Evolutionary conservation across 2,888 invertebrate genomes (phyloP), one percentile per base, ranked within the genome.

Genomic region (Caenorhabditis sp.): DNA sequence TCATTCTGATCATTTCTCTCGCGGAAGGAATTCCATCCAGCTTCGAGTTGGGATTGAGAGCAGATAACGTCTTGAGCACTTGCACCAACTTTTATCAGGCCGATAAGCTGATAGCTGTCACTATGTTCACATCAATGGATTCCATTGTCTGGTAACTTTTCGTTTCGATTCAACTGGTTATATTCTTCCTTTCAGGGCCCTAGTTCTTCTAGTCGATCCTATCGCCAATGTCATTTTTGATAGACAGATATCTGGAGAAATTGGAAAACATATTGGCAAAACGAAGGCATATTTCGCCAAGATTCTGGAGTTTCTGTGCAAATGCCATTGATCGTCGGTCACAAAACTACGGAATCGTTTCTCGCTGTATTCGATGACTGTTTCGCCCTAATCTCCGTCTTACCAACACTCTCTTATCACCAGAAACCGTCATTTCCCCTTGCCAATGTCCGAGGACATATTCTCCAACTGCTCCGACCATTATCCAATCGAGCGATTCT

Each of bases 51-150:
- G 65, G 74, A n/a, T 18, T 72, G 3, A 44, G 64, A 64, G 64
- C 72, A 6, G 72, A 72, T 37, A 72, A 50, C 55, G 56, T 64
- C 11, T 15, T 72, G 18, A 47, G 58, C 20, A 72, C 64, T 8
- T 72, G 70, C 32, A 61, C 51, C 11, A 71, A 71, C 22, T 71
- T 71, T 32, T 71, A 71, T 44, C 70, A 71, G 37, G 70, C 70
- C 13, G 70, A 71, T 26, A 18, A n/a, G 15, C 44, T 71, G 26
- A 50, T 71, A 1, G 9, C 20, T 1, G 62, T 62, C 13, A 62
- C 70, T 1, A 20, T 71, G 3, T 71, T 53, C 44, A 62, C 70
- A 1, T 71, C 70, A 5, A 22, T 71, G 20, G 61, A 61, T 44
- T 71, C 70, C 0, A 53, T 71, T 44, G 44, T 71, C 18, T 71